phyloP scores from a whole-genome alignment of 2,888 invertebrate genomes.

The Notocelia uddmanniana region DNA sequence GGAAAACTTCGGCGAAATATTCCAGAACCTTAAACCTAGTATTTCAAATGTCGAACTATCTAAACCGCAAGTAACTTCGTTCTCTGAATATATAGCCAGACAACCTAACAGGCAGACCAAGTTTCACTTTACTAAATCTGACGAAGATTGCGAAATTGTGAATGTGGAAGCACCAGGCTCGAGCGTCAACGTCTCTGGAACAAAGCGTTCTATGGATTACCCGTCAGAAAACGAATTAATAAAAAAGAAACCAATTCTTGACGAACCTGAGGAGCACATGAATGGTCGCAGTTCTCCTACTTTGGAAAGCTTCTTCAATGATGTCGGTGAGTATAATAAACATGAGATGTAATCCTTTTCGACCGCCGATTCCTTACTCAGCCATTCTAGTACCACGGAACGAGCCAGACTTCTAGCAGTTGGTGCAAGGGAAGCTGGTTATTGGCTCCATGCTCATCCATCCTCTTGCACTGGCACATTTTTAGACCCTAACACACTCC shows the following conservation, averaged over 20 bases:
- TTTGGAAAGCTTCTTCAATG: constrained; percentile 58
- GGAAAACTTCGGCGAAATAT: constrained; percentile 22
- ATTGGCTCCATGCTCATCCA: too few species aligned
- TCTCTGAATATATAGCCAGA: constrained; percentile 21
- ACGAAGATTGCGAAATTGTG: constrained; percentile 15
- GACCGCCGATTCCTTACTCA: too few species aligned
- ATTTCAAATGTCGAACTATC: neutral
- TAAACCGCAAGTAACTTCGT: neutral
- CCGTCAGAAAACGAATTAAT: constrained; percentile 48
- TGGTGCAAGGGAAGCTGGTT: too few species aligned
- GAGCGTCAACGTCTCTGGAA: constrained; percentile 45
- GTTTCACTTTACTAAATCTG: constrained; percentile 24
- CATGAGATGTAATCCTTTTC: too few species aligned
- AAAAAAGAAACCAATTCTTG: constrained; percentile 55
- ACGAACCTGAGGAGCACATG: constrained; percentile 25
- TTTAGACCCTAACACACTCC: too few species aligned
- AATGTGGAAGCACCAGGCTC: constrained; percentile 20
- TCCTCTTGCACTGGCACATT: too few species aligned
- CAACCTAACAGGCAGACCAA: constrained; percentile 18
- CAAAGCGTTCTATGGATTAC: constrained; percentile 54
- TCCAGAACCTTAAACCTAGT: constrained; percentile 1
- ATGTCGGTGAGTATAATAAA: constrained; percentile 55
- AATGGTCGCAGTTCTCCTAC: constrained; percentile 45
- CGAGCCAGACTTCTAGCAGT: too few species aligned
- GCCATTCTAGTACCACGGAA: too few species aligned